Evolutionary conservation across 2,888 invertebrate species (phyloP), one percentile per base, ranked within the genome.

Genomic region (Apamea anceps): DNA sequence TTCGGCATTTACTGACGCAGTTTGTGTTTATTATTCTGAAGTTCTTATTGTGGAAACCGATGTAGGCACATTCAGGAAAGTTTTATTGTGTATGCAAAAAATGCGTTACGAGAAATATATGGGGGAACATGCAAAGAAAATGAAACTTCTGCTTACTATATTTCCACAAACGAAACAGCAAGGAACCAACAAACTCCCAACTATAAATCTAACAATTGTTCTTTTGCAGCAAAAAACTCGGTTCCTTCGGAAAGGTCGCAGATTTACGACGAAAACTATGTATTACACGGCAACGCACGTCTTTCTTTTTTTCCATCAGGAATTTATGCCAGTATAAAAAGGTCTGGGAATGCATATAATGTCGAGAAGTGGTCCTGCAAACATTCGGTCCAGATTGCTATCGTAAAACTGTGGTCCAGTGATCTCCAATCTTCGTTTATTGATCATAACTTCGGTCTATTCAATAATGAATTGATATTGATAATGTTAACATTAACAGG

Each of bases 351-450:
- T 96, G 95, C 96, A 96, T 95, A 94, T 95, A 94, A 95, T 93
- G 93, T 87, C 81, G 86, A 88, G 89, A 92, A 93, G 93, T 94
- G 92, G 89, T 91, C 89, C 91, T 89, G 91, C 91, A 90, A 89
- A 91, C 92, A 93, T 93, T 94, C 92, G 88, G 90, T 91, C 92
- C 90, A 95, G 95, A 96, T 96, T 96, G 95, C 95, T 94, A 94
- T 96, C 96, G 94, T 96, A 96, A 96, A 96, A 94, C 87, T 91
- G 93, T 93, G 94, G 94, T 95, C 95, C 94, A 92, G 93, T 94
- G 96, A 96, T 96, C 96, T 95, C 95, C 95, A 96, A 96, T 96
- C 96, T 94, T 92, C 89, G 92, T 96, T 96, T 96, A 96, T 94
- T 86, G 94, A 90, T 93, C 89, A 94, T 96, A 95, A 96, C 94